Percentiles rank a stretch among this genome's conserved stretches.
Conservation (phyloP, 2,797 vertebrate species). For the Poeciliopsis gracilis region DNA sequence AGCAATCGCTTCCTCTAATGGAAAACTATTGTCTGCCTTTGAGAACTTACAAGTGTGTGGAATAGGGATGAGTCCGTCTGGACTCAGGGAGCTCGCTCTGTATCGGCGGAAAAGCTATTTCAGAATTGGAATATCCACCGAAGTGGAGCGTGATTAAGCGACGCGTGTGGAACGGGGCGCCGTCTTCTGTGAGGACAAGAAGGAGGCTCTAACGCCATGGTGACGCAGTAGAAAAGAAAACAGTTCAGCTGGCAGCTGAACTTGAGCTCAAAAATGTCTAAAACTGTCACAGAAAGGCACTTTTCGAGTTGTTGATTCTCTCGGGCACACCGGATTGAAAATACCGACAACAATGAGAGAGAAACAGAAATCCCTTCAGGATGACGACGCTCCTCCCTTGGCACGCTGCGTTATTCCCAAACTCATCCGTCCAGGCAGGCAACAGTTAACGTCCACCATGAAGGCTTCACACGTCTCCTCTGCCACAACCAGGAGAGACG, state of each 20-base stretch:
- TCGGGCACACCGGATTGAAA: constrained; percentile 43
- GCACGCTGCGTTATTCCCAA: constrained; percentile 54
- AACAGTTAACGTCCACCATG: constrained; percentile 39
- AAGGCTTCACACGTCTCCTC: constrained; percentile 34
- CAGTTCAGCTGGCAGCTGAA: constrained; percentile 9
- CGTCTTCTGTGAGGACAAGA: constrained; percentile 21
- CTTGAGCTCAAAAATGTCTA: constrained; percentile 41
- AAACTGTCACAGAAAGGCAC: constrained; percentile 67
- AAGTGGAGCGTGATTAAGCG: constrained; percentile 70
- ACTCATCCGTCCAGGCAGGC: constrained; percentile 19
- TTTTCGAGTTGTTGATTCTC: constrained; percentile 57
- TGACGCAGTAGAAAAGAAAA: constrained; percentile 18
- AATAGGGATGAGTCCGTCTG: constrained; percentile 62
- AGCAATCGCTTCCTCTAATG: constrained; percentile 79
- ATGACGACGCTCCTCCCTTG: constrained; percentile 21
- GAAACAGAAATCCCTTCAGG: constrained; percentile 36
- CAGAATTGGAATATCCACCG: constrained; percentile 69
- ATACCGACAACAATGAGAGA: constrained; percentile 54
- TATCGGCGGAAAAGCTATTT: constrained; percentile 64
- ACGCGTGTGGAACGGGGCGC: constrained; percentile 49
- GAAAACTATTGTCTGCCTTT: constrained; percentile 79
- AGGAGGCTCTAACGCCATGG: constrained; percentile 25
- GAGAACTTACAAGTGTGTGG: constrained; percentile 62
- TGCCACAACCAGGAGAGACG: constrained; percentile 34
- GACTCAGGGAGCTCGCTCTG: constrained; percentile 59